Evolutionary conservation across 2,113 vertebrate species (phyloP).

Genomic region (Microtus montanus): DNA sequence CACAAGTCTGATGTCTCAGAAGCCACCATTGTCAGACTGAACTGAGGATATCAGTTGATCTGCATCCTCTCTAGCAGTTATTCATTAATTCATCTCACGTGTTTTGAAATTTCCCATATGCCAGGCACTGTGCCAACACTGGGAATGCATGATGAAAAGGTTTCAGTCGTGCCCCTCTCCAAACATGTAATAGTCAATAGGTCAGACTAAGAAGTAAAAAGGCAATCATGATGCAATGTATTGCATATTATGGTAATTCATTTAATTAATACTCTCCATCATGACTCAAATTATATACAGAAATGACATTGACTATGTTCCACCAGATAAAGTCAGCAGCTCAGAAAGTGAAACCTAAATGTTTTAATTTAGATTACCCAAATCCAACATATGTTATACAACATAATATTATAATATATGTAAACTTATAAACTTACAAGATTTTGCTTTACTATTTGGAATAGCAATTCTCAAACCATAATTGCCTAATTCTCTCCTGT

Average conservation of each 20-base stretch:
- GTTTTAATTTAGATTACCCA: conserved; percentile 31
- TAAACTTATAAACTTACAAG: conserved; percentile 2
- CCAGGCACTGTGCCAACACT: not conserved
- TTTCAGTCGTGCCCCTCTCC: not conserved
- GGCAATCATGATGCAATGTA: not conserved
- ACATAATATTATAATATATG: not conserved
- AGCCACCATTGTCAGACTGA: not conserved
- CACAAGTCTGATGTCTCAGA: not conserved
- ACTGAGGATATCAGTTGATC: not conserved
- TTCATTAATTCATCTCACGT: conserved; percentile 7
- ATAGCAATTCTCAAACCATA: conserved; percentile 63
- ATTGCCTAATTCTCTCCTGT: conserved; percentile 65
- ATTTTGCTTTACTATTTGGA: conserved; percentile 66
- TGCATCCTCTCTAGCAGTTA: not conserved
- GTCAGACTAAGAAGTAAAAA: not conserved
- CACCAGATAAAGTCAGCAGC: not conserved
- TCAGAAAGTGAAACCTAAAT: conserved; percentile 48
- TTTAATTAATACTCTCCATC: not conserved
- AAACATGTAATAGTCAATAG: not conserved
- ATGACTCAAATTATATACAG: not conserved
- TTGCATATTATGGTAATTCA: not conserved
- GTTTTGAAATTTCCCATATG: not conserved
- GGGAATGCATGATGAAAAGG: not conserved
- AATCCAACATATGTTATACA: not conserved
- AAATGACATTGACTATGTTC: conserved; percentile 27